These are phyloP conservation scores for Seira ritae DNA, from an alignment of 2,888 invertebrate species.

Conservation along the genomic window DNA sequence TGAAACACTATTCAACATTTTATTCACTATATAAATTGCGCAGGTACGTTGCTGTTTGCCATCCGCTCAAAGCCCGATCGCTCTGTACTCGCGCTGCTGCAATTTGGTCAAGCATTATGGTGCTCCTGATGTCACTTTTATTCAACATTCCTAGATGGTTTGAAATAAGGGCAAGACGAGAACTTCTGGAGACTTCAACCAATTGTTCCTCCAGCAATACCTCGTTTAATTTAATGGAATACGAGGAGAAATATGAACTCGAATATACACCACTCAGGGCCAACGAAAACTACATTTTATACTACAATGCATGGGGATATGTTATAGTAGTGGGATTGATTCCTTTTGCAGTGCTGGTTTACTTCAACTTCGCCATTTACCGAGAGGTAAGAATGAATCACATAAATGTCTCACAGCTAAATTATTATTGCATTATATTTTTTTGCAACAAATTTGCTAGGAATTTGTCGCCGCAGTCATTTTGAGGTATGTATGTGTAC, in stretches of 20 bases:
- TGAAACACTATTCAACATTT: too few species aligned
- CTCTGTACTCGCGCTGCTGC: conserved; percentile 60
- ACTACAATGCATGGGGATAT: conserved; percentile 56
- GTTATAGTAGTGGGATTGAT: conserved; percentile 58
- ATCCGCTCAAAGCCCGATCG: conserved; percentile 46
- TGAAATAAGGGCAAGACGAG: conserved; percentile 50
- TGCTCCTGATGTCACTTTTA: conserved; percentile 48
- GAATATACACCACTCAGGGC: conserved; percentile 39
- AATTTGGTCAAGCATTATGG: conserved; percentile 20
- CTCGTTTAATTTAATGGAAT: too few species aligned
- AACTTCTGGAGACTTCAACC: not conserved
- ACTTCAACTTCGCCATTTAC: conserved; percentile 67
- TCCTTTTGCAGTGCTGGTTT: conserved; percentile 54
- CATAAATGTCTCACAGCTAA: not conserved
- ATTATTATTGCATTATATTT: not conserved
- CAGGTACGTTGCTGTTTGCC: conserved; percentile 59
- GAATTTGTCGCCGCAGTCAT: not conserved
- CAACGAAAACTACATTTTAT: conserved; percentile 49
- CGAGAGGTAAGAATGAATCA: conserved; percentile 60
- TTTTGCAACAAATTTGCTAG: not conserved
- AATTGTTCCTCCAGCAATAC: too few species aligned
- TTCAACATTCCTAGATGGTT: conserved; percentile 70
- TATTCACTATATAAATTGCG: not conserved
- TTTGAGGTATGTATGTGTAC: too few species aligned
- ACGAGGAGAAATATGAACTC: conserved; percentile 20